A percentile compares a stretch with the other conserved stretches of the same genome.
Conservation (phyloP, 2,888 invertebrate species). For the Peribatodes rhomboidaria region DNA sequence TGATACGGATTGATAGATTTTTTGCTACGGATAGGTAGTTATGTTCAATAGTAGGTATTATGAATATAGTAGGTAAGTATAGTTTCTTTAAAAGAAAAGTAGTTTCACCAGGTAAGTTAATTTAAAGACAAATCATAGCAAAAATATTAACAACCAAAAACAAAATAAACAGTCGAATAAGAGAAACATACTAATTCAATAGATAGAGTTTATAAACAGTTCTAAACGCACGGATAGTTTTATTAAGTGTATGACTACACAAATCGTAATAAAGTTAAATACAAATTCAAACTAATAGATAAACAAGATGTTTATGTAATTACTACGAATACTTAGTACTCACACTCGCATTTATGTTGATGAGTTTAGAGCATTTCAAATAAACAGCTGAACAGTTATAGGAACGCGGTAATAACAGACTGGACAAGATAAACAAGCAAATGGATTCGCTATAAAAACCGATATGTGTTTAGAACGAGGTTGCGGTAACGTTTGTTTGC, state of each 20-base stretch:
- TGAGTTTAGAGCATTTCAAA: slow-evolving; percentile 56
- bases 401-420: slow-evolving; percentile 64
- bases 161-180: too few relatives aligned
- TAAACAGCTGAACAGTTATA: slow-evolving; percentile 65
- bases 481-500: slow-evolving; percentile 48
- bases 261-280: slow-evolving; percentile 7
- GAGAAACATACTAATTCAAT: too few relatives aligned
- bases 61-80: too few relatives aligned
- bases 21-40: too few relatives aligned
- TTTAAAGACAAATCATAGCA: too few relatives aligned
- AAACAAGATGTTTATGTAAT: slow-evolving; percentile 44
- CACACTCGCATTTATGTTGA: slow-evolving; percentile 42
- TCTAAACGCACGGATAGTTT: neutral
- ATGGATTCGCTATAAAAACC: slow-evolving; percentile 73
- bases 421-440: slow-evolving; percentile 70
- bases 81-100: too few relatives aligned
- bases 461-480: slow-evolving; percentile 68
- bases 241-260: neutral
- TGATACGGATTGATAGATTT: too few relatives aligned
- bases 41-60: too few relatives aligned
- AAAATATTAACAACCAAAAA: too few relatives aligned
- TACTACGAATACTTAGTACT: slow-evolving; percentile 43
- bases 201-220: neutral
- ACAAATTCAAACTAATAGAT: slow-evolving; percentile 14
- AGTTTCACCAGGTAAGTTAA: too few relatives aligned